Evolutionary conservation across 2,888 invertebrate species (phyloP).

Genomic region (Xanthostigma xanthostigma): DNA sequence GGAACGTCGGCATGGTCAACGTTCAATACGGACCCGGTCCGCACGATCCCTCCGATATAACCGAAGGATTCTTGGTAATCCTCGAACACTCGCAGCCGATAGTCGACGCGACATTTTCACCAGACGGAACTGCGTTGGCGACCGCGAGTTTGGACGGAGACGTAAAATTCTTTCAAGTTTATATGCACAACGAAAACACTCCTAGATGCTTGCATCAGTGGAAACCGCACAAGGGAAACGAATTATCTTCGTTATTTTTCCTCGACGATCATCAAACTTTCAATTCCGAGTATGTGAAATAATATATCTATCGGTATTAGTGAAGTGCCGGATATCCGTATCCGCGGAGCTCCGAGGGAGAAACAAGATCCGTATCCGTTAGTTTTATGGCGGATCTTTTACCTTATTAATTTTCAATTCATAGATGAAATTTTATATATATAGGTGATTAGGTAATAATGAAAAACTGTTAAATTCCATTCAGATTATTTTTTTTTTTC

Average conservation of each 20-base stretch:
- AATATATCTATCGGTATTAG: conserved; percentile 1
- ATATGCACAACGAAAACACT: conserved; percentile 49
- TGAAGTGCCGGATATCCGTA: neutral
- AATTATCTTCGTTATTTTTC: conserved; percentile 81
- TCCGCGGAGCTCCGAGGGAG: too few species aligned
- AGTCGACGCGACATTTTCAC: conserved; percentile 79
- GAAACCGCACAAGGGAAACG: conserved; percentile 80
- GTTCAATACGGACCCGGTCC: conserved; percentile 28
- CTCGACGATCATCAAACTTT: conserved; percentile 80
- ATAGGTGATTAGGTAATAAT: too few species aligned
- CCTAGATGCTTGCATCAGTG: conserved; percentile 83
- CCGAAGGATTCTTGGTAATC: conserved; percentile 38
- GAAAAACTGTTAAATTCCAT: too few species aligned
- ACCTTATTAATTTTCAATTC: too few species aligned
- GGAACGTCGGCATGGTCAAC: conserved; percentile 34
- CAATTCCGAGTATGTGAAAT: conserved; percentile 52
- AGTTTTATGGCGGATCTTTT: too few species aligned
- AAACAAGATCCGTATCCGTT: too few species aligned
- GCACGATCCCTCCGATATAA: conserved; percentile 25
- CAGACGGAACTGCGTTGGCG: conserved; percentile 88
- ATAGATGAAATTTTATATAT: too few species aligned
- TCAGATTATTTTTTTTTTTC: too few species aligned
- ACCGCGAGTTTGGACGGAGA: conserved; percentile 78
- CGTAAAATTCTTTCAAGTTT: conserved; percentile 85
- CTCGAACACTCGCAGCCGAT: conserved; percentile 47